These are phyloP conservation scores for Bombus superbus DNA, from an alignment of 1,140 invertebrate genomes.

Conservation along the genomic window DNA sequence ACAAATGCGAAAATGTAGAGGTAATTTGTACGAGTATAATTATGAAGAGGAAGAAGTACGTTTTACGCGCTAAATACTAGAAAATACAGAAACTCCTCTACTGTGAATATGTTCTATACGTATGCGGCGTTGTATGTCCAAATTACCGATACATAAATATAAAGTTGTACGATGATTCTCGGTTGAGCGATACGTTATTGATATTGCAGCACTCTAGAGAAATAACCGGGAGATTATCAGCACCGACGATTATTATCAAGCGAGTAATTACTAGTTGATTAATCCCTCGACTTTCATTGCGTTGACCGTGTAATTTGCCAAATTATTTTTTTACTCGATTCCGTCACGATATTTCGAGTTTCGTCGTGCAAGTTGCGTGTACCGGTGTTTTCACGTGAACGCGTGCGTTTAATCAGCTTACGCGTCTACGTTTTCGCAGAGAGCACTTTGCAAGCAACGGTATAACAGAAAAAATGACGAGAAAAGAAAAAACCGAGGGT, in stretches of 20 bases:
- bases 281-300: background rate
- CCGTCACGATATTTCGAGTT: background rate
- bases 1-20: too few species aligned
- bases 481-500: background rate
- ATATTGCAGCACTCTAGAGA: background rate
- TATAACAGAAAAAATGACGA: background rate
- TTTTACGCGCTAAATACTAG: too few species aligned
- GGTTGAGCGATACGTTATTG: background rate
- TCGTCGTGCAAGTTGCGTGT: background rate
- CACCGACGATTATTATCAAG: background rate
- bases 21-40: too few species aligned
- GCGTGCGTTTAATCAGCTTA: conserved; percentile 27
- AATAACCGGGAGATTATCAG: background rate
- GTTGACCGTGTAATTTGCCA: background rate
- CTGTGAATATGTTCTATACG: too few species aligned
- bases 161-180: background rate
- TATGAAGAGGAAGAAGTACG: too few species aligned
- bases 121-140: too few species aligned
- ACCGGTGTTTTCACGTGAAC: background rate
- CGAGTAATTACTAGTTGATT: background rate
- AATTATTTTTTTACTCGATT: background rate
- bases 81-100: too few species aligned
- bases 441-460: background rate
- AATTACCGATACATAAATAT: too few species aligned
- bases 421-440: background rate